Conservation (phyloP, 1,140 invertebrate species). For the Micrasema minimum region DNA sequence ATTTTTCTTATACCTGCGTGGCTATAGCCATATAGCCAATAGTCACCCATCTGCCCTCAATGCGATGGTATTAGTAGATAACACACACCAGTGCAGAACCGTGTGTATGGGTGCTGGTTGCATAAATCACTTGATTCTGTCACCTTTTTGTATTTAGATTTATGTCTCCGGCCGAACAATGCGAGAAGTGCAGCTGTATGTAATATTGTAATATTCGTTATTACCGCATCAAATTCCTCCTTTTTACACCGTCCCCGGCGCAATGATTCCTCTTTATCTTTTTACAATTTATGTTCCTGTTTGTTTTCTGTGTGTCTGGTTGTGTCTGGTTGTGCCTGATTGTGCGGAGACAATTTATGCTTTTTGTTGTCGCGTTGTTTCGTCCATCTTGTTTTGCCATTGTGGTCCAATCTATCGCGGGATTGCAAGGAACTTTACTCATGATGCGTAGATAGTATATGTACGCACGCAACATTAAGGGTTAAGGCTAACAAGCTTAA, state of each 20-base stretch:
- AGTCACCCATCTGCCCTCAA: neutral
- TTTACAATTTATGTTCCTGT: slow-evolving; percentile 42
- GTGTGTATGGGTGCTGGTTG: slow-evolving; percentile 2
- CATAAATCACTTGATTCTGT: slow-evolving; percentile 52
- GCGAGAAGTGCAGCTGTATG: slow-evolving; percentile 53
- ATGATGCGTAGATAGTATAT: slow-evolving; percentile 2
- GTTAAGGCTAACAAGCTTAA: too few relatives aligned
- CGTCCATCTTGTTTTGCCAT: slow-evolving; percentile 26
- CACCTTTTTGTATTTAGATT: slow-evolving; percentile 53
- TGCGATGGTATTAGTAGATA: neutral
- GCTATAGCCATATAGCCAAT: too few relatives aligned
- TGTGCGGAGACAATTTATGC: slow-evolving; percentile 42
- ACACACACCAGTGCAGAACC: too few relatives aligned
- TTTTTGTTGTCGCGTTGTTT: slow-evolving; percentile 32
- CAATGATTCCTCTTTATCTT: slow-evolving; percentile 36
- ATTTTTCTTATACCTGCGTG: too few relatives aligned
- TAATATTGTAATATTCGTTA: slow-evolving; percentile 55
- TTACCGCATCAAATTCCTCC: slow-evolving; percentile 54
- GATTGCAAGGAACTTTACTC: neutral
- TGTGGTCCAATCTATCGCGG: slow-evolving; percentile 12
- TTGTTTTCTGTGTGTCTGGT: slow-evolving; percentile 40
- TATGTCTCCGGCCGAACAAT: slow-evolving; percentile 51
- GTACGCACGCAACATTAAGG: too few relatives aligned
- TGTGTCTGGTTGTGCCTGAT: slow-evolving; percentile 40
- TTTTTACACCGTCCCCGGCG: slow-evolving; percentile 36